phyloP scores from a whole-genome alignment of 2,113 vertebrate species.

The Lycaon pictus region DNA sequence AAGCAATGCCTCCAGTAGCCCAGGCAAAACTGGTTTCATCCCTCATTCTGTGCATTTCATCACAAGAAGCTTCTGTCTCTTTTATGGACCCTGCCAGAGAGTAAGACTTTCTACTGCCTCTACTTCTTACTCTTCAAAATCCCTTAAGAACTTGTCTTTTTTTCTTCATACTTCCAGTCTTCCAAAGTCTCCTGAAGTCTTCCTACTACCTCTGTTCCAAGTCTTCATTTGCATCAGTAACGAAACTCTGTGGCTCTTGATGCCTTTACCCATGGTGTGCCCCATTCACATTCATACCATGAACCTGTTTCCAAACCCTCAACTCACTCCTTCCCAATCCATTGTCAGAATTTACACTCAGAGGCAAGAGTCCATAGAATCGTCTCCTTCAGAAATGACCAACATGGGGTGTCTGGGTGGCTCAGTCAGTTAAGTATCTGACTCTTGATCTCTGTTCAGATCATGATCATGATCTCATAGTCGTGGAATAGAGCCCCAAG shows the following conservation, averaged over 20 bases:
- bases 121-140: neutral
- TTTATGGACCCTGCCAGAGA: neutral
- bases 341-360: neutral
- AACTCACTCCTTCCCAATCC: neutral
- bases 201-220: neutral
- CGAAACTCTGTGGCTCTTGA: neutral
- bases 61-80: constrained; percentile 21
- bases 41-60: constrained; percentile 3
- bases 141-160: neutral
- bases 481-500: neutral
- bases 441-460: neutral
- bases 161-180: neutral
- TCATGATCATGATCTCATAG: neutral
- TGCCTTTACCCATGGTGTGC: too few relatives aligned
- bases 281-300: neutral
- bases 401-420: neutral
- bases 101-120: neutral
- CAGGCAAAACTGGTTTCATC: neutral
- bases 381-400: neutral
- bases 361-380: neutral
- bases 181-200: neutral
- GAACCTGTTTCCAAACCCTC: neutral
- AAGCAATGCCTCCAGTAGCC: neutral
- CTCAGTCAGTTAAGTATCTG: neutral
- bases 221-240: neutral